A percentile compares a stretch with the other conserved stretches of the same genome.
phyloP scores from a whole-genome alignment of 2,113 vertebrate genomes.

The Prunella fulvescens region DNA sequence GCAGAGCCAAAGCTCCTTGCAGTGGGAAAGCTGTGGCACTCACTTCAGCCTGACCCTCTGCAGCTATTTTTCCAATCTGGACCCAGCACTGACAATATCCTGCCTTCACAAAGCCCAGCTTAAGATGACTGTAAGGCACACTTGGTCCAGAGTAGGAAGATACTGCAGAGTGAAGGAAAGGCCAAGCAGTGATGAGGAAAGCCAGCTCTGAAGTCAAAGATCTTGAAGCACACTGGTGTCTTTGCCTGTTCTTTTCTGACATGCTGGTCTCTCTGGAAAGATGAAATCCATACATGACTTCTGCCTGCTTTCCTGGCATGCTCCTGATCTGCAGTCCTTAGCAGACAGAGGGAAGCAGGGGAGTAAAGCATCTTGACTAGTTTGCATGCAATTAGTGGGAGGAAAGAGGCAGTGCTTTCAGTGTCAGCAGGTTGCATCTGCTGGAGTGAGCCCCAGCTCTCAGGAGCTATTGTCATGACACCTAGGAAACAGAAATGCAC shows the following conservation, averaged over 20 bases:
- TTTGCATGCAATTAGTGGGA: neutral
- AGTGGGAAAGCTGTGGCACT: neutral
- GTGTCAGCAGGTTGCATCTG: neutral
- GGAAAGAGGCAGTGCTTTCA: neutral
- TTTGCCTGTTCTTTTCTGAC: neutral
- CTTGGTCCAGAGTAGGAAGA: neutral
- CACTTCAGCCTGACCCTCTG: neutral
- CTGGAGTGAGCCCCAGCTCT: neutral
- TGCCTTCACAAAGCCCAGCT: neutral
- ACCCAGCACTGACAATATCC: neutral
- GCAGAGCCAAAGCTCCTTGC: neutral
- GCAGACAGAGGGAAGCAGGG: neutral
- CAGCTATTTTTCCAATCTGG: neutral
- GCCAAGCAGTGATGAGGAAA: neutral
- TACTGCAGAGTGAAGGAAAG: neutral
- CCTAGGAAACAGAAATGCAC: neutral
- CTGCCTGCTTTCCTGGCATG: neutral
- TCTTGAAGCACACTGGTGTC: neutral
- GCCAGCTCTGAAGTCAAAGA: neutral
- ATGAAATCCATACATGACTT: neutral
- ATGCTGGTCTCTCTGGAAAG: rapidly evolving
- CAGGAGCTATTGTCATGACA: neutral
- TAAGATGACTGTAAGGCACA: neutral
- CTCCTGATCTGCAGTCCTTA: neutral
- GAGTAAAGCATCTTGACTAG: neutral